phyloP scores from a whole-genome alignment of 2,888 invertebrate species.

The Stratiomys singularior region DNA sequence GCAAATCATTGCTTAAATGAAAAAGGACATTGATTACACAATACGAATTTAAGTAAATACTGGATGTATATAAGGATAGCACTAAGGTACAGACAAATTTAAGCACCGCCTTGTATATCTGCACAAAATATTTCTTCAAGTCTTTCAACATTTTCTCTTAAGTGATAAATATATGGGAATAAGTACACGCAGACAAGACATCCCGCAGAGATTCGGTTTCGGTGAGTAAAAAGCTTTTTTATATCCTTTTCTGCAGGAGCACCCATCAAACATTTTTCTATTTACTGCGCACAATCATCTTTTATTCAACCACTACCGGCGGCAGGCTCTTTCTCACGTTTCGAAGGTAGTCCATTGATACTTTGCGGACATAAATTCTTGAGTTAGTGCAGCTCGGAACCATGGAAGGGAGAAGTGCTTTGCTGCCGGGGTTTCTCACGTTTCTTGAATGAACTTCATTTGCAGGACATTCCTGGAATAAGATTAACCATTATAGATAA shows the following conservation, averaged over 20 bases:
- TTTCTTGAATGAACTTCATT: no score
- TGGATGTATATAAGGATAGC: not conserved
- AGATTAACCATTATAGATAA: no score
- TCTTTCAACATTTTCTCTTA: conserved; percentile 31
- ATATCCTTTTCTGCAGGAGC: conserved; percentile 3
- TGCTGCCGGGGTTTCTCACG: no score
- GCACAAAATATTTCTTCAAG: not conserved
- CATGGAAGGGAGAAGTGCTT: not conserved
- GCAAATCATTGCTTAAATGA: not conserved
- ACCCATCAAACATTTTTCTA: conserved; percentile 37
- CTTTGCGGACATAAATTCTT: conserved; percentile 1
- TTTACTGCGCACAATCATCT: conserved; percentile 42
- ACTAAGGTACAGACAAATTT: not conserved
- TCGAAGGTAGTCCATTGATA: not conserved
- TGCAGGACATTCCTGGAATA: no score
- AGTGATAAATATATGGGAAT: conserved; percentile 10
- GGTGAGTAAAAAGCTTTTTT: conserved; percentile 20
- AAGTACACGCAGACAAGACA: conserved; percentile 1
- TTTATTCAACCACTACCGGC: conserved; percentile 5
- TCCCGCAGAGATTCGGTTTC: conserved; percentile 6
- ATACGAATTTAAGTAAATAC: not conserved
- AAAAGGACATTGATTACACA: not conserved
- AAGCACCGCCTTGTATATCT: conserved; percentile 26
- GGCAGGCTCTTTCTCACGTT: not conserved
- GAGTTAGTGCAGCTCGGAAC: not conserved